These are phyloP conservation scores for Hydrolagus colliei DNA, from an alignment of 2,797 vertebrate genomes.

Conservation along the genomic window DNA sequence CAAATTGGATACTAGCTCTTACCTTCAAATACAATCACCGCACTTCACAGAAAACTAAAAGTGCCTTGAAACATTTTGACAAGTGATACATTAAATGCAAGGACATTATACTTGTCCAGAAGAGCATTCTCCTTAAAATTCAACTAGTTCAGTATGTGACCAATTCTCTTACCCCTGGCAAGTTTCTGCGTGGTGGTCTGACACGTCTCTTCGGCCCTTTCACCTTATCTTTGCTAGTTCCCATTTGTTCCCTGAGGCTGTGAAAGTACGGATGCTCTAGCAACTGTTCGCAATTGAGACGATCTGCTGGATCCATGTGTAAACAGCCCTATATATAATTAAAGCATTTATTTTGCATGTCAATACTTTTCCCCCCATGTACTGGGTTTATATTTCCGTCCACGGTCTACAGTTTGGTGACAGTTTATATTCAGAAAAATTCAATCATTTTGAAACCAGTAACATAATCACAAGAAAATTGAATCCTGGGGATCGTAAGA, in stretches of 20 bases:
- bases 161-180: slow-evolving; percentile 62
- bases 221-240: slow-evolving; percentile 56
- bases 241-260: slow-evolving; percentile 60
- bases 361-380: too few relatives aligned
- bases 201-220: slow-evolving; percentile 54
- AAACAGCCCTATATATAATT: slow-evolving; percentile 66
- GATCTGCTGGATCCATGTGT: slow-evolving; percentile 77
- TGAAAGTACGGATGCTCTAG: slow-evolving; percentile 81
- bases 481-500: too few relatives aligned
- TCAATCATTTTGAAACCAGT: too few relatives aligned
- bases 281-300: slow-evolving; percentile 78
- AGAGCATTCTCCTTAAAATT: background rate
- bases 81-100: background rate
- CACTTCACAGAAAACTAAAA: background rate
- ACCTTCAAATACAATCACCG: background rate
- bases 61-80: too few relatives aligned
- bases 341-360: too few relatives aligned
- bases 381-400: too few relatives aligned
- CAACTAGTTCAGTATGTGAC: background rate
- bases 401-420: too few relatives aligned
- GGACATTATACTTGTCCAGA: background rate
- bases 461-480: too few relatives aligned
- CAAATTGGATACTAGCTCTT: background rate
- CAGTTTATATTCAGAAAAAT: too few relatives aligned
- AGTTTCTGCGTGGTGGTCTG: slow-evolving; percentile 61